These are phyloP conservation scores for Oplegnathus fasciatus DNA, from an alignment of 2,113 vertebrate species.

Conservation along the genomic window DNA sequence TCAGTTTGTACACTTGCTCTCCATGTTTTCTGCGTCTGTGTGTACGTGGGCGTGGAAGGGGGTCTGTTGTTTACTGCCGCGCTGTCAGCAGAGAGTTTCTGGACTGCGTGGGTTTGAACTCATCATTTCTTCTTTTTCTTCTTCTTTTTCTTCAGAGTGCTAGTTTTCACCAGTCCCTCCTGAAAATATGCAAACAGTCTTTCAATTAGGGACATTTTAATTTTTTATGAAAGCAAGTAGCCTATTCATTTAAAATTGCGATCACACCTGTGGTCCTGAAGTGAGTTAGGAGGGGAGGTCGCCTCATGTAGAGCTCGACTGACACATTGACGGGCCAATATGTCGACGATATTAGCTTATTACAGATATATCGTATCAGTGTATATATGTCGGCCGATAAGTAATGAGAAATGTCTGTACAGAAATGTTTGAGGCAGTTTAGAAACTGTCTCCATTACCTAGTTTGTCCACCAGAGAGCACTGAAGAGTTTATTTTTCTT, in stretches of 20 bases:
- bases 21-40: slow-evolving; percentile 31
- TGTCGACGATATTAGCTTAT: neutral
- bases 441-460: neutral
- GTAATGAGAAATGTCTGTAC: neutral
- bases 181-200: slow-evolving; percentile 15
- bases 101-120: slow-evolving; percentile 58
- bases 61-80: slow-evolving; percentile 57
- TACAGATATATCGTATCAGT: neutral
- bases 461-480: neutral
- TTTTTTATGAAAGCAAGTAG: neutral
- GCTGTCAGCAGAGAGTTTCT: slow-evolving; percentile 53
- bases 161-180: slow-evolving; percentile 13
- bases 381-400: neutral
- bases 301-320: neutral
- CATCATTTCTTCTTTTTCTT: slow-evolving; percentile 16
- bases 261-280: neutral
- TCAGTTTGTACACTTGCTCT: slow-evolving; percentile 23
- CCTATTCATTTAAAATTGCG: neutral
- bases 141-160: slow-evolving; percentile 1
- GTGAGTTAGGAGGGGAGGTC: neutral
- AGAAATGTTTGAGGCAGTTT: neutral
- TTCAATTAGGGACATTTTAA: neutral
- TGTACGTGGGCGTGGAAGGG: slow-evolving; percentile 29
- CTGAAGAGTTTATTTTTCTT: neutral
- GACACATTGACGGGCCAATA: neutral